Conservation (phyloP, 2,888 invertebrate species). For the Cheilosia impressa region DNA sequence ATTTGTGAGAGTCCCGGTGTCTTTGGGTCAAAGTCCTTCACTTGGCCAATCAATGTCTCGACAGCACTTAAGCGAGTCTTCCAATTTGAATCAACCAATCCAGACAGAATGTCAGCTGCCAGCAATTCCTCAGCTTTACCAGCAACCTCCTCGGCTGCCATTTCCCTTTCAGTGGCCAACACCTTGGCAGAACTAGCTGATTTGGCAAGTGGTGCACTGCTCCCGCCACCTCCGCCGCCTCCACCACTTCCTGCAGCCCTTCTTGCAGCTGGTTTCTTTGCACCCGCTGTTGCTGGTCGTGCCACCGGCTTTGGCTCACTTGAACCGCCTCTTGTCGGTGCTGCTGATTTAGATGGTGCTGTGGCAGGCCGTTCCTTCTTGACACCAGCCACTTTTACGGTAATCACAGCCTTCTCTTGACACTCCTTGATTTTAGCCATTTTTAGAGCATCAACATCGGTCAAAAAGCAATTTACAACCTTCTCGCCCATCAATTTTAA, state of each 20-base stretch:
- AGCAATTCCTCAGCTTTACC: constrained; percentile 88
- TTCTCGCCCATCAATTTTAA: constrained; percentile 98
- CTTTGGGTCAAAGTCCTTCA: constrained; percentile 86
- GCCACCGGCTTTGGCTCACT: constrained; percentile 80
- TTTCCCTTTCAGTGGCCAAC: constrained; percentile 86
- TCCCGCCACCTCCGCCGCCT: constrained; percentile 65
- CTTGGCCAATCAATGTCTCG: constrained; percentile 87
- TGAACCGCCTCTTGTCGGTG: constrained; percentile 80
- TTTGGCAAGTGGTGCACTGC: constrained; percentile 78
- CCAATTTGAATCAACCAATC: constrained; percentile 92
- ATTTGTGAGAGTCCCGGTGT: constrained; percentile 89
- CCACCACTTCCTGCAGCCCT: constrained; percentile 74
- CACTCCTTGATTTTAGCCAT: constrained; percentile 97
- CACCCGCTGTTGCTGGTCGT: constrained; percentile 80
- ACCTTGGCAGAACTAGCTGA: constrained; percentile 81
- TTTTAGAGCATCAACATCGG: constrained; percentile 95
- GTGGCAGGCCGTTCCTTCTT: constrained; percentile 85
- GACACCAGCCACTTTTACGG: constrained; percentile 87
- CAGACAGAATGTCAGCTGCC: constrained; percentile 86
- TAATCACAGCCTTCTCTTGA: constrained; percentile 95
- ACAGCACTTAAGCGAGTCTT: constrained; percentile 91
- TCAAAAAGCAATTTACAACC: constrained; percentile 92
- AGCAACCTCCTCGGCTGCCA: constrained; percentile 91
- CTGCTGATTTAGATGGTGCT: constrained; percentile 81
- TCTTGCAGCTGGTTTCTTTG: constrained; percentile 77